A percentile compares a stretch with the other conserved stretches of the same genome.
Conservation (phyloP, 2,797 vertebrate genomes). For the Rhyacichthys aspro region DNA sequence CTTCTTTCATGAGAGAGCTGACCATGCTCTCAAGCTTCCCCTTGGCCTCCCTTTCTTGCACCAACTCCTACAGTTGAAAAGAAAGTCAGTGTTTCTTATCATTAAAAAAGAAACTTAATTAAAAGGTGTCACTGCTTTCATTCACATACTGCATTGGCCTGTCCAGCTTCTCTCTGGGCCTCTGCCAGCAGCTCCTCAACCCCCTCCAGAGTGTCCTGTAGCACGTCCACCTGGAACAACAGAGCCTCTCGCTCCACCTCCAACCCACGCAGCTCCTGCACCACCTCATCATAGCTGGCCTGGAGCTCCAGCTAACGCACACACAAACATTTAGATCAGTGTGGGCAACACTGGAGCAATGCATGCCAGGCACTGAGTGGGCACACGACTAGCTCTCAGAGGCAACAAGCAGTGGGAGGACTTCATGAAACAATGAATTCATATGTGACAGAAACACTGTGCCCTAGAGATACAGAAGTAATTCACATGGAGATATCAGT, state of each 20-base stretch:
- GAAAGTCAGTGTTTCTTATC: constrained; percentile 7
- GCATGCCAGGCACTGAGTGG: constrained; percentile 45
- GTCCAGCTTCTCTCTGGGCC: constrained; percentile 75
- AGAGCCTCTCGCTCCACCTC: constrained; percentile 79
- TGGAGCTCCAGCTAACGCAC: constrained; percentile 76
- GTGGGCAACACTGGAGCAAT: constrained; percentile 44
- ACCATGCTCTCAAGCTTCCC: constrained; percentile 74
- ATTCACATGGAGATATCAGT: neutral
- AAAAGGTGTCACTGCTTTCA: neutral
- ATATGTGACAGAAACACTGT: constrained; percentile 7
- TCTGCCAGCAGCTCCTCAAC: constrained; percentile 83
- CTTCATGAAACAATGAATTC: constrained; percentile 25
- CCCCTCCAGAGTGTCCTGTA: constrained; percentile 81
- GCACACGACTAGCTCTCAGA: constrained; percentile 33
- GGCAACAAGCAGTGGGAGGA: constrained; percentile 41
- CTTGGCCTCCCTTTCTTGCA: constrained; percentile 70
- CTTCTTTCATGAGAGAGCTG: constrained; percentile 69
- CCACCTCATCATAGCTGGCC: constrained; percentile 76
- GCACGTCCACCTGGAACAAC: constrained; percentile 83
- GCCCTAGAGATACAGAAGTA: neutral
- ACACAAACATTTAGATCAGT: constrained; percentile 45
- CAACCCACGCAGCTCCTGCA: constrained; percentile 79
- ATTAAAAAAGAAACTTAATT: neutral
- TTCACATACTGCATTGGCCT: constrained; percentile 62
- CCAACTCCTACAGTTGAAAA: constrained; percentile 71